Evolutionary conservation across 2,113 vertebrate genomes (phyloP).

Genomic region (Otus sunia): DNA sequence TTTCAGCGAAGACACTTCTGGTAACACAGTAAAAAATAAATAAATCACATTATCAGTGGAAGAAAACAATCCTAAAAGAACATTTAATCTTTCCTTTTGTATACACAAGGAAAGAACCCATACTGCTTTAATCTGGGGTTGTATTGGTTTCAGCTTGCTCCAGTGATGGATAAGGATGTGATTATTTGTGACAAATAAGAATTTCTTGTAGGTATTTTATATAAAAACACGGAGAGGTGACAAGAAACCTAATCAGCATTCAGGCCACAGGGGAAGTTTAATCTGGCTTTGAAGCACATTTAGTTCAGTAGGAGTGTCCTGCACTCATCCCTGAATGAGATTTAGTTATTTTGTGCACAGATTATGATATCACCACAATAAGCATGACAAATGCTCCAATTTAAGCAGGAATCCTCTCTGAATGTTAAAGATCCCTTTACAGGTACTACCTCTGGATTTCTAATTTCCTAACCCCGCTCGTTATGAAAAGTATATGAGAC

Average conservation of each 20-base stretch:
- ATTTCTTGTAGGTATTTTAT: conserved; percentile 3
- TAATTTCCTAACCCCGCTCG: not conserved
- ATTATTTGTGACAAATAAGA: conserved; percentile 11
- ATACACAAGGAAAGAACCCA: not conserved
- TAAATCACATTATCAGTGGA: not conserved
- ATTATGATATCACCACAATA: not conserved
- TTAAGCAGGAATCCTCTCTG: not conserved
- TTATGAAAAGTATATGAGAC: not conserved
- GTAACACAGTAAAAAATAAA: not conserved
- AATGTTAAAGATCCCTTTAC: not conserved
- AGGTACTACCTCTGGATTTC: not conserved
- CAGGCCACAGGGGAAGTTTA: not conserved
- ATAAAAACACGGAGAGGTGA: not conserved
- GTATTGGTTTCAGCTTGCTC: not conserved
- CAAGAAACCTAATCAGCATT: not conserved
- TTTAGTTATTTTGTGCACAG: not conserved
- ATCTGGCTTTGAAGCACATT: not conserved
- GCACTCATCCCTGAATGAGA: not conserved
- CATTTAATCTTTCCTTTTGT: not conserved
- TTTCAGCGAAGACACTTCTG: not conserved
- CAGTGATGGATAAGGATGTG: conserved; percentile 14
- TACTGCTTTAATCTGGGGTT: not conserved
- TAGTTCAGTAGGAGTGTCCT: not conserved
- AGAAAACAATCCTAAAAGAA: not conserved
- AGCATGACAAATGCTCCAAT: not conserved